Evolutionary conservation across 1,140 invertebrate species (phyloP).

Genomic region (Chelonus insularis): DNA sequence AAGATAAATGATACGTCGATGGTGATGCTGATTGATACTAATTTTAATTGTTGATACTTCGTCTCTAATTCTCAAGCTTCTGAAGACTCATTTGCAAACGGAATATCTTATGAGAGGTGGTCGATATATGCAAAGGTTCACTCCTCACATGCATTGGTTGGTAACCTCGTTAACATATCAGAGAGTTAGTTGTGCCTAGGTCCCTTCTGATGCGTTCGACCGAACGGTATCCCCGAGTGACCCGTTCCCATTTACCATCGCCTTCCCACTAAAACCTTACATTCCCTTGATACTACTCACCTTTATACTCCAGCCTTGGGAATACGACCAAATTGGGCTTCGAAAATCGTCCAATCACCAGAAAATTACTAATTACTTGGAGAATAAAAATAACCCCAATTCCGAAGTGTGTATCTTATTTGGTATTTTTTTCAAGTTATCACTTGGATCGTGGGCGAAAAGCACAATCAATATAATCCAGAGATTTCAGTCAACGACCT

Average conservation of each 20-base stretch:
- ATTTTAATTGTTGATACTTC: slow-evolving; percentile 3
- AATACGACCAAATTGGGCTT: not conserved
- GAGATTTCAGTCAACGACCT: no score
- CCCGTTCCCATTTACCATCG: slow-evolving; percentile 41
- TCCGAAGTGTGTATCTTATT: no score
- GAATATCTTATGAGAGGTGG: slow-evolving; percentile 13
- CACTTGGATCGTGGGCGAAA: no score
- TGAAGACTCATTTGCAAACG: slow-evolving; percentile 13
- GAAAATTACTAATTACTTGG: no score
- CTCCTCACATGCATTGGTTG: slow-evolving; percentile 32
- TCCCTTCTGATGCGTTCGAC: slow-evolving; percentile 4
- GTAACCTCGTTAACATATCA: slow-evolving; percentile 49
- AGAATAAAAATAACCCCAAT: no score
- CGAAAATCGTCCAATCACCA: not conserved
- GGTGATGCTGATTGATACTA: not conserved
- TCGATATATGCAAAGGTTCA: slow-evolving; percentile 17
- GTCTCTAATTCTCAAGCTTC: not conserved
- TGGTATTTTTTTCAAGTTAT: no score
- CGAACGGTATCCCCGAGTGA: slow-evolving; percentile 44
- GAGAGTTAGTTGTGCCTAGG: slow-evolving; percentile 40
- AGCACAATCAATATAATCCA: no score
- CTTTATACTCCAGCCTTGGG: slow-evolving; percentile 27
- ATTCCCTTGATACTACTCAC: slow-evolving; percentile 24
- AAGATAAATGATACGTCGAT: no score
- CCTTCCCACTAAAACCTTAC: slow-evolving; percentile 7